Evolutionary conservation across 2,888 invertebrate species (phyloP).

Genomic region (Aleiodes alternator): DNA sequence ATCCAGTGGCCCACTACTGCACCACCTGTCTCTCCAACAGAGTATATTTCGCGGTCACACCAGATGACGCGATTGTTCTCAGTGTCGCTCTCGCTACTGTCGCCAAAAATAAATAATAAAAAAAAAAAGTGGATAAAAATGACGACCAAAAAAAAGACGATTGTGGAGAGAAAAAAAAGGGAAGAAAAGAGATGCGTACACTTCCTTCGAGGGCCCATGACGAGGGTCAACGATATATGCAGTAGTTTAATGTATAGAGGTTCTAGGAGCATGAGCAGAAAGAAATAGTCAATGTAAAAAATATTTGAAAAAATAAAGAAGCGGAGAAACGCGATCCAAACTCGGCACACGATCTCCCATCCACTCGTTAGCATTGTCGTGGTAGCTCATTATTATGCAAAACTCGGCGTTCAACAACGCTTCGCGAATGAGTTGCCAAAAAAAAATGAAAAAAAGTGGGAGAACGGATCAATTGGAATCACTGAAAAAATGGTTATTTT

Average conservation of each 20-base stretch:
- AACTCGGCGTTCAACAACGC: conserved; percentile 20
- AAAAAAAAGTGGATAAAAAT: not conserved
- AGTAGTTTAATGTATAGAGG: not conserved
- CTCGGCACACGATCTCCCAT: conserved; percentile 6
- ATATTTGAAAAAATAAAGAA: not conserved
- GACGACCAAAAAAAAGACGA: not conserved
- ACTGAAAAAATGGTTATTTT: not conserved
- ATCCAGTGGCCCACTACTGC: conserved; percentile 21
- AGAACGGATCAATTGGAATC: not conserved
- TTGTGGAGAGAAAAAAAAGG: not conserved
- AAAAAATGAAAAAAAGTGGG: not conserved
- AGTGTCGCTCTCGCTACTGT: conserved; percentile 37
- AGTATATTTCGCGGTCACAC: conserved; percentile 41
- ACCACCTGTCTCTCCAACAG: conserved; percentile 43
- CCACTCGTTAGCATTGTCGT: conserved; percentile 31
- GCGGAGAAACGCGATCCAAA: conserved; percentile 19
- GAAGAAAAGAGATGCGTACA: conserved; percentile 12
- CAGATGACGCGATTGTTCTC: conserved; percentile 45
- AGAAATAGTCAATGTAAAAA: conserved; percentile 12
- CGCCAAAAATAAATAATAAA: conserved; percentile 31
- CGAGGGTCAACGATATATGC: conserved; percentile 21
- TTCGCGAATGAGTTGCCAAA: conserved; percentile 13
- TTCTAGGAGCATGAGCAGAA: not conserved
- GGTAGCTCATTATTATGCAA: conserved; percentile 31
- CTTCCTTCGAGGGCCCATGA: conserved; percentile 10